Percentiles rank a stretch among this genome's conserved stretches.
Conservation (phyloP, 2,113 vertebrate genomes). For the Muntiacus reevesi region DNA sequence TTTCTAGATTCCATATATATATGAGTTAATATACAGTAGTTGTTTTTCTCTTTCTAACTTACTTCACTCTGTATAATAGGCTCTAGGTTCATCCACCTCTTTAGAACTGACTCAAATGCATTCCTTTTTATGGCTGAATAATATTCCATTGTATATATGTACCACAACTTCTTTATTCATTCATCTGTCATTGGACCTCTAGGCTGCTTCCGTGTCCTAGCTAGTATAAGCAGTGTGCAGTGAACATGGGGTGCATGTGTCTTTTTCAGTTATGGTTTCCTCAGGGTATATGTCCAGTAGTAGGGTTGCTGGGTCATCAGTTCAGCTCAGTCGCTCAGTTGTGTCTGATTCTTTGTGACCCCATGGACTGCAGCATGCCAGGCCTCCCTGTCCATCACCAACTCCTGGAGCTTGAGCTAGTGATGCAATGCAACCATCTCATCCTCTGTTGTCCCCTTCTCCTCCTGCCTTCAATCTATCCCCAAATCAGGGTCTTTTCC, state of each 20-base stretch:
- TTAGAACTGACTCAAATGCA: background rate
- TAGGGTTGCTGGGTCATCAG: background rate
- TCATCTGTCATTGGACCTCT: background rate
- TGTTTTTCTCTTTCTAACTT: background rate
- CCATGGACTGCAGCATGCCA: background rate
- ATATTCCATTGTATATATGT: background rate
- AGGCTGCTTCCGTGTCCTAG: background rate
- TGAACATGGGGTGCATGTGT: background rate
- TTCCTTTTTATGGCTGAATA: background rate
- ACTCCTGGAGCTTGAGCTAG: background rate
- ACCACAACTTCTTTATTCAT: background rate
- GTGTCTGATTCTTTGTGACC: background rate
- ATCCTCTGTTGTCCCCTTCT: background rate
- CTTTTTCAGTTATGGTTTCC: background rate
- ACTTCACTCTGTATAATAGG: background rate
- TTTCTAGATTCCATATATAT: background rate
- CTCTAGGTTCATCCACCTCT: background rate
- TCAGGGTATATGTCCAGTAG: background rate
- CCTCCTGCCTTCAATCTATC: background rate
- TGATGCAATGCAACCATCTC: background rate
- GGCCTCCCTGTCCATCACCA: background rate
- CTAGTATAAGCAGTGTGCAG: background rate
- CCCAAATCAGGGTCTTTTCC: background rate
- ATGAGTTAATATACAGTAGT: background rate
- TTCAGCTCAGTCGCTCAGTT: background rate